These are phyloP conservation scores for Loripinus fragilis DNA, from an alignment of 2,888 invertebrate genomes.

Conservation along the genomic window DNA sequence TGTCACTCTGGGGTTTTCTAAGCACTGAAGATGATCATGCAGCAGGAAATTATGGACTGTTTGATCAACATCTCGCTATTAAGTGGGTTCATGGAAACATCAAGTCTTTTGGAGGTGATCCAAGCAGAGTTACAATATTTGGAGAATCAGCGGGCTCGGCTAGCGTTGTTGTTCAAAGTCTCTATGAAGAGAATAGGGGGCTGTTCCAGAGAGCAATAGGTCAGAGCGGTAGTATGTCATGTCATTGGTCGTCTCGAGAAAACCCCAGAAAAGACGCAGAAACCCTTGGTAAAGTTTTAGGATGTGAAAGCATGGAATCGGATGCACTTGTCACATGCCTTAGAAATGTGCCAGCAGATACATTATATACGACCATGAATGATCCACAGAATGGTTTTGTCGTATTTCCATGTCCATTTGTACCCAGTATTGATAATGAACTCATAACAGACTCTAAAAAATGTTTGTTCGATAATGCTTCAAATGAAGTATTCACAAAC, in stretches of 20 bases:
- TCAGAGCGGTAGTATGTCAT: not conserved
- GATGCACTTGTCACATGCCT: not conserved
- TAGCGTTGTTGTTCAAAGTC: slow-evolving; percentile 3
- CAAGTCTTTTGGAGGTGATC: not conserved
- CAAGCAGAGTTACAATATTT: slow-evolving; percentile 10
- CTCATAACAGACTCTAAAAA: not conserved
- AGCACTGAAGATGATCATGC: slow-evolving; percentile 5
- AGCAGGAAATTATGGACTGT: not conserved
- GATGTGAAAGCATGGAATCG: not conserved
- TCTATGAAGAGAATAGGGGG: not conserved
- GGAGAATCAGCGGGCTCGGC: slow-evolving; percentile 14
- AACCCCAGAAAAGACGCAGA: not conserved
- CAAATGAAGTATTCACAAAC: not conserved
- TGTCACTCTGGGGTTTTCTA: slow-evolving; percentile 10
- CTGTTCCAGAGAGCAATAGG: slow-evolving; percentile 18
- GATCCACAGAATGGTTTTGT: not conserved
- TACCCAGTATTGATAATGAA: not conserved
- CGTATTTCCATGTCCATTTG: not conserved
- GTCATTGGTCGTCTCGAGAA: not conserved
- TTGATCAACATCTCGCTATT: slow-evolving; percentile 13
- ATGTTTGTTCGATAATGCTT: not conserved
- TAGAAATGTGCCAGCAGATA: not conserved
- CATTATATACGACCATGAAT: not conserved
- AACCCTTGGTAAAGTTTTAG: not conserved
- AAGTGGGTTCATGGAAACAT: slow-evolving; percentile 20